Percentiles rank a stretch among this genome's conserved stretches.
These are phyloP conservation scores for Zoroaster sp. DNA, from an alignment of 53 echinoderm and acorn worm species.

Conservation along the genomic window DNA sequence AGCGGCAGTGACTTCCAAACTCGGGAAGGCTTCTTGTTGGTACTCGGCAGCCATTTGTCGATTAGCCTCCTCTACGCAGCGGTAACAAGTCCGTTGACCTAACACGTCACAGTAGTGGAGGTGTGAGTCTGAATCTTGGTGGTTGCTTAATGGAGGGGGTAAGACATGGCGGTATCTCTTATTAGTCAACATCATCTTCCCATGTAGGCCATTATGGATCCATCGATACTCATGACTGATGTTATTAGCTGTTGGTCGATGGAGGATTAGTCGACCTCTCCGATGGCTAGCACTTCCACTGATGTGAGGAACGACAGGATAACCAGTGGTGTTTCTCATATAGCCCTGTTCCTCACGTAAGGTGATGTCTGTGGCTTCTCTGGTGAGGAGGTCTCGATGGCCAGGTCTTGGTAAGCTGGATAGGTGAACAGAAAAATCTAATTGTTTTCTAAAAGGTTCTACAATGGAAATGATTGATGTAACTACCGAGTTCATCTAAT, in stretches of 20 bases:
- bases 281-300: conserved; percentile 69
- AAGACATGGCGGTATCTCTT: conserved; percentile 72
- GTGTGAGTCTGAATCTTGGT: conserved; percentile 25
- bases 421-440: not conserved
- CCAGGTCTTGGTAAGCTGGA: conserved; percentile 79
- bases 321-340: conserved; percentile 71
- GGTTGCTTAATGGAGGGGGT: conserved; percentile 43
- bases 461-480: not conserved
- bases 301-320: conserved; percentile 75
- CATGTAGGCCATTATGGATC: conserved; percentile 82
- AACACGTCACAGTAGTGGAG: conserved; percentile 93
- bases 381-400: conserved; percentile 65
- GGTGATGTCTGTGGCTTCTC: conserved; percentile 74
- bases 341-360: conserved; percentile 73
- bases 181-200: conserved; percentile 75
- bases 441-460: not conserved
- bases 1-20: conserved; percentile 75
- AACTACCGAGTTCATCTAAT: not conserved
- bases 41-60: conserved; percentile 80
- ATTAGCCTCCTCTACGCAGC: conserved; percentile 79
- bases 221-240: conserved; percentile 85
- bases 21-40: conserved; percentile 87
- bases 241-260: conserved; percentile 81
- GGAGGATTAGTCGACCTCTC: conserved; percentile 34
- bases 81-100: conserved; percentile 77